Evolutionary conservation across 2,113 vertebrate genomes (phyloP), one percentile per base, ranked within the genome.

Genomic region (Meleagris gallopavo): DNA sequence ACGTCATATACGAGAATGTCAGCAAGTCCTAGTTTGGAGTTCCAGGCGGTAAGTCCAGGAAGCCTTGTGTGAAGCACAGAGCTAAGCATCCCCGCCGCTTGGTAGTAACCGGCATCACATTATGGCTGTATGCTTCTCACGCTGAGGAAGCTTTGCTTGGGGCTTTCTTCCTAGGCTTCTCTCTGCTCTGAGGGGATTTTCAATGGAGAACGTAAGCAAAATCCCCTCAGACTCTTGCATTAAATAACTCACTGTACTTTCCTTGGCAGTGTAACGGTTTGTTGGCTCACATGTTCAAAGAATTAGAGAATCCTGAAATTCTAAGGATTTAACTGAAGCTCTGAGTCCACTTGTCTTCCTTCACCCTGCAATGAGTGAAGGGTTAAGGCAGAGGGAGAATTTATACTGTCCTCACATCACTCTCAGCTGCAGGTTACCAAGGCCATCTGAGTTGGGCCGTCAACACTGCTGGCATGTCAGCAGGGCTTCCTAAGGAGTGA

Each of bases 1-100:
- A 99, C 7, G 98, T 99, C 96, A 99, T 99, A 96, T 99, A 99
- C 8, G 99, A 99, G 96, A 99, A 99, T 3, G 98, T 99, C 94
- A 98, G 98, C 98, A 99, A 99, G 95, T 99, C 99, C 95, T 99
- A 99, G 97, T 86, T 93, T 86, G 58, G 86, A 81, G 69, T 50
- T 82, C 19, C 11, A 87, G 96, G 92, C 74, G 71, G 98, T 98
- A 81, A 97, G 97, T 97, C 64, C 36, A 34, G 55, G 41, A 18
- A 6, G 25, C 20, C n/a, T 34, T 32, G 36, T 0, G 4, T 48
- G 4, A 0, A 19, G 52, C 10, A 52, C 32, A 24, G 13, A 25
- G 36, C 46, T 32, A 40, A 4, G 1, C 10, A 3, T 6, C 46
- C 27, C 3, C 0, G 12, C 62, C 64, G 18, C 43, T 24, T 8